Evolutionary conservation across 2,113 vertebrate species (phyloP), one percentile per base, ranked within the genome.

Genomic region (Anser brachyrhynchus): DNA sequence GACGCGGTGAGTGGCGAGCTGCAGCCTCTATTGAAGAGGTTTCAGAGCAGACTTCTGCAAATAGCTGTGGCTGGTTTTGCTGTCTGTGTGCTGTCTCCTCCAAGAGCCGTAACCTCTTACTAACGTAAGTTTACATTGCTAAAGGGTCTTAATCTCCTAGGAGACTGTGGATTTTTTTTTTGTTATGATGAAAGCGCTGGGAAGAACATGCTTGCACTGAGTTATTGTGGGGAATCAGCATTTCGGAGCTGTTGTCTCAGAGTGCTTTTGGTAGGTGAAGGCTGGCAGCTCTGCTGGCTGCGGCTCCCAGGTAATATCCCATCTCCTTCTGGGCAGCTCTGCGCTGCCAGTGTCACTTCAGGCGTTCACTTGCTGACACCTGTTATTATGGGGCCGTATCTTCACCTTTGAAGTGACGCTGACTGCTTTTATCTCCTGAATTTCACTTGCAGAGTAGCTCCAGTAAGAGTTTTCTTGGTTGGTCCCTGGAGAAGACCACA

Each of bases 61-160:
- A 66, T 16, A 37, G 31, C 58, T 84, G 66, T 82, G 66, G 10
- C 57, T 95, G 33, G 15, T 87, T 87, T 91, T 39, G 37, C 28
- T 72, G 51, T 51, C 25, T 88, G 4, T 33, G 13, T 16, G 35
- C 26, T 35, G 20, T 37, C 25, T 70, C 7, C 3, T 89, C 49
- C 13, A n/a, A 76, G 54, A 83, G 55, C 66, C 58, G 19, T 92
- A 75, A 80, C 72, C 20, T 65, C 51, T 65, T 35, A 39, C 57
- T 62, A 37, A 89, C 39, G 5, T 26, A 67, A 66, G 7, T 37
- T 74, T 74, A 64, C 65, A 35, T 19, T 71, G 55, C 23, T 87
- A 59, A 92, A 70, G 67, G 75, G 67, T 33, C 67, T 80, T 83
- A 75, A 57, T 76, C 75, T 93, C 54, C 61, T 51, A 23, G 55